phyloP scores from a whole-genome alignment of 92 coral and sea anemone species.

The Metridium senile region DNA sequence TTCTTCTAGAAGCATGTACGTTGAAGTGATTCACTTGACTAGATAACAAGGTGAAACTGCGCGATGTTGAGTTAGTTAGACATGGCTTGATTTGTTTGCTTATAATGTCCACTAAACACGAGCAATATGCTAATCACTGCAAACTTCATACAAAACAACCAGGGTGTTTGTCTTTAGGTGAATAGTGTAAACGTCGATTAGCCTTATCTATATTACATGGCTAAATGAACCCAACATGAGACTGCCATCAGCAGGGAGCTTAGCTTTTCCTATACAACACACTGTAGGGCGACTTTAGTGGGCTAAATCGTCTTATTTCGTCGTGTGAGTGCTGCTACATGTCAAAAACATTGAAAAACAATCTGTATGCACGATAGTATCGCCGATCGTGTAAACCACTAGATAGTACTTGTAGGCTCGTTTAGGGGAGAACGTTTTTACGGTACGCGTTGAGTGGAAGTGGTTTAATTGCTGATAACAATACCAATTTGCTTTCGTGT shows the following conservation, averaged over 20 bases:
- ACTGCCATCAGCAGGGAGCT: conserved; percentile 25
- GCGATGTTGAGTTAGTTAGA: conserved; percentile 15
- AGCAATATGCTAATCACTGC: conserved; percentile 33
- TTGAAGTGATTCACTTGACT: conserved; percentile 14
- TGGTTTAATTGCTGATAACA: conserved; percentile 73
- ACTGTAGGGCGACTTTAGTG: conserved; percentile 26
- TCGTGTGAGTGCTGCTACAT: conserved; percentile 40
- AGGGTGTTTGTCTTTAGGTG: conserved; percentile 1
- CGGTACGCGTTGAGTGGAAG: conserved; percentile 22
- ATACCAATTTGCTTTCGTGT: conserved; percentile 90
- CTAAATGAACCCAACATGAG: conserved; percentile 15
- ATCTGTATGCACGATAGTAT: conserved; percentile 19
- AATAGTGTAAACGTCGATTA: not conserved
- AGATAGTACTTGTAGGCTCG: not conserved
- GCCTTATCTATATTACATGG: conserved; percentile 9
- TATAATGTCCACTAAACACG: conserved; percentile 9
- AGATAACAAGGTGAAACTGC: conserved; percentile 18
- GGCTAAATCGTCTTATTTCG: conserved; percentile 38
- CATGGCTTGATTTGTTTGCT: conserved; percentile 28
- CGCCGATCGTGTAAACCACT: not conserved
- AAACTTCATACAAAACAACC: conserved; percentile 6
- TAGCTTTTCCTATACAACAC: not conserved
- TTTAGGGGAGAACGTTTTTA: conserved; percentile 14
- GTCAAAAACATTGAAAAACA: conserved; percentile 33
- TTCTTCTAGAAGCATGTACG: not conserved